Conservation (phyloP, 2,888 invertebrate species). For the Heteromurus nitidus region DNA sequence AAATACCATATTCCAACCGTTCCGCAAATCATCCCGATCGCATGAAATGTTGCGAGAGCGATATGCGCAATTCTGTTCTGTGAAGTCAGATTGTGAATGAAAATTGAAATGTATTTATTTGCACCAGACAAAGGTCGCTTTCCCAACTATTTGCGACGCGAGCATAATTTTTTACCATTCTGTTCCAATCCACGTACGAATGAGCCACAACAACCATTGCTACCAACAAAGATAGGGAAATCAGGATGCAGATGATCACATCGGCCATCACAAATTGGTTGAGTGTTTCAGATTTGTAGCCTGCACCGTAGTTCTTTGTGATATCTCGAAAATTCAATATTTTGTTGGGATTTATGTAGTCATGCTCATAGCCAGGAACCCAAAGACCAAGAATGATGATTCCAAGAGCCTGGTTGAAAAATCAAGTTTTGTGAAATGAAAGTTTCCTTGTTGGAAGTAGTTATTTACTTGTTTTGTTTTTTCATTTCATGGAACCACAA, state of each 20-base stretch:
- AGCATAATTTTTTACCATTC: slow-evolving; percentile 26
- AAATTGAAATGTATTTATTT: too few species aligned
- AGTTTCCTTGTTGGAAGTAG: too few species aligned
- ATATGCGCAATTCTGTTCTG: slow-evolving; percentile 36
- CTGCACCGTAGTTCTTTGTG: slow-evolving; percentile 40
- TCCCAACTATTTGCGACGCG: too few species aligned
- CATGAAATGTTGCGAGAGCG: slow-evolving; percentile 27
- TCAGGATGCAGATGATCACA: slow-evolving; percentile 26
- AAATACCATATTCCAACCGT: slow-evolving; percentile 41
- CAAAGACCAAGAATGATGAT: slow-evolving; percentile 22
- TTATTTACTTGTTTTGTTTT: too few species aligned
- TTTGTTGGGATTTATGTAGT: slow-evolving; percentile 32
- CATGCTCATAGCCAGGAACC: slow-evolving; percentile 53
- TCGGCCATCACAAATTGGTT: slow-evolving; percentile 40
- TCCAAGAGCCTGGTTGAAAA: slow-evolving; percentile 35
- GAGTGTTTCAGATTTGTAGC: slow-evolving; percentile 41
- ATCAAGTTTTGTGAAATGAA: too few species aligned
- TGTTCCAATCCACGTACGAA: slow-evolving; percentile 47
- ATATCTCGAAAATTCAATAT: slow-evolving; percentile 36
- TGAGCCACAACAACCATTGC: slow-evolving; percentile 30
- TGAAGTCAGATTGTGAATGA: too few species aligned
- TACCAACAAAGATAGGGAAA: slow-evolving; percentile 10
- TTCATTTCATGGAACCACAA: too few species aligned
- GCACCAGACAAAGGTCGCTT: too few species aligned
- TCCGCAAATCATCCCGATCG: slow-evolving; percentile 28